A percentile compares a stretch with the other conserved stretches of the same genome.
Evolutionary conservation across 2,797 vertebrate genomes (phyloP).

Genomic region (Hyperoplus lanceolatus): DNA sequence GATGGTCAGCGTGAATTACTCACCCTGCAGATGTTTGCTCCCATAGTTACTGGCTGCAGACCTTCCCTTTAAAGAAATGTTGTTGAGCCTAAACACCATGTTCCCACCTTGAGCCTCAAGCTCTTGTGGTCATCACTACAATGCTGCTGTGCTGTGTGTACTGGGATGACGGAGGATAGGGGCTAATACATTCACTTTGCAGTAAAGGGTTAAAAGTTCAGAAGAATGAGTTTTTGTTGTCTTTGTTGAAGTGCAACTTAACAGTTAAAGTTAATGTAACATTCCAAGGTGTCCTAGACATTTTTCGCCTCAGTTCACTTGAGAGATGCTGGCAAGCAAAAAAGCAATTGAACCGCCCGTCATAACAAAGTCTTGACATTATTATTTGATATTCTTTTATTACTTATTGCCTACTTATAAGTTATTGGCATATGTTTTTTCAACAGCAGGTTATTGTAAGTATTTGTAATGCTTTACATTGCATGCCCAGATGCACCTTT

Average conservation of each 20-base stretch:
- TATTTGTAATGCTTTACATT: too few relatives aligned
- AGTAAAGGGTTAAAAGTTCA: not conserved
- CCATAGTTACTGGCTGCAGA: constrained; percentile 14
- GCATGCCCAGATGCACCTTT: too few relatives aligned
- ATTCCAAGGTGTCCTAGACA: too few relatives aligned
- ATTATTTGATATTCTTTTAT: too few relatives aligned
- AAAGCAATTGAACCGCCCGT: too few relatives aligned
- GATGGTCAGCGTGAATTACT: constrained; percentile 1
- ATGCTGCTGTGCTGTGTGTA: constrained; percentile 7
- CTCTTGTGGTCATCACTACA: not conserved
- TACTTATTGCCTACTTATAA: too few relatives aligned
- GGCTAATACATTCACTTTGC: not conserved
- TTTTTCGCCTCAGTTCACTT: too few relatives aligned
- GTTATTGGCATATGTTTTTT: too few relatives aligned
- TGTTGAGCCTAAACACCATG: not conserved
- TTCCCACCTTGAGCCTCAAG: not conserved
- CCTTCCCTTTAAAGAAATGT: constrained; percentile 36
- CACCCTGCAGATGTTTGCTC: constrained; percentile 34
- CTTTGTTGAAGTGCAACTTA: not conserved
- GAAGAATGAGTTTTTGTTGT: not conserved
- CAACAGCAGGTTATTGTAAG: too few relatives aligned
- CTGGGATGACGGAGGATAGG: not conserved
- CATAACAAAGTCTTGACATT: too few relatives aligned
- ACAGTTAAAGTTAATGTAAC: not conserved
- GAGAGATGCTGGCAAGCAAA: too few relatives aligned